A percentile compares a stretch with the other conserved stretches of the same genome.
phyloP scores from a whole-genome alignment of 2,888 invertebrate species.

The Pediacus dermestoides region DNA sequence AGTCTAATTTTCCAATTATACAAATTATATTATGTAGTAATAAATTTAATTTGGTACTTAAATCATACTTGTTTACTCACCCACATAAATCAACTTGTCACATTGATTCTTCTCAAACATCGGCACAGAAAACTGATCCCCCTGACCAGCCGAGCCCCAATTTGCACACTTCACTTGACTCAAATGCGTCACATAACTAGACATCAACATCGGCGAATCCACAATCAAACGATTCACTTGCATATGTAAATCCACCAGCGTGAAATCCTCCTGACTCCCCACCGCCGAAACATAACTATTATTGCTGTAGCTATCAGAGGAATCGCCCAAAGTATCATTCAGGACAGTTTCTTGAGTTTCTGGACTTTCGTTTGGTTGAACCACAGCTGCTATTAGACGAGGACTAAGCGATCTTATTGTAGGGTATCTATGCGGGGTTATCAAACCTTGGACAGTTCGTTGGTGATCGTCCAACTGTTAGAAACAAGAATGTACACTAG shows the following conservation, averaged over 20 bases:
- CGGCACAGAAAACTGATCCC: constrained; percentile 75
- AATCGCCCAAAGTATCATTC: constrained; percentile 43
- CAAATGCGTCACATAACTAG: constrained; percentile 88
- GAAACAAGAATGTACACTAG: neutral
- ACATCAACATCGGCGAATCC: constrained; percentile 91
- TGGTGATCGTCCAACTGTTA: constrained; percentile 37
- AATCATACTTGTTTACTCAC: too few species aligned
- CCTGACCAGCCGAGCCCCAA: constrained; percentile 67
- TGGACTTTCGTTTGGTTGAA: constrained; percentile 15
- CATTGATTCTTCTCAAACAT: constrained; percentile 75
- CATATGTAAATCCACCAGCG: constrained; percentile 88
- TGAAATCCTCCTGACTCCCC: constrained; percentile 89
- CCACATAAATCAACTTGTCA: constrained; percentile 71
- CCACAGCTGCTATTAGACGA: constrained; percentile 13
- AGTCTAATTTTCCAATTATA: too few species aligned
- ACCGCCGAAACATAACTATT: constrained; percentile 87
- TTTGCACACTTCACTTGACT: constrained; percentile 77
- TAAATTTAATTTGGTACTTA: too few species aligned
- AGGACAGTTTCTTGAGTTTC: constrained; percentile 21
- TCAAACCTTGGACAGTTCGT: constrained; percentile 44
- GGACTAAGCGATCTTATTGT: constrained; percentile 33
- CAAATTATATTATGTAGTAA: too few species aligned
- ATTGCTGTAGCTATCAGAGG: constrained; percentile 79
- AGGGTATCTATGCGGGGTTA: constrained; percentile 44
- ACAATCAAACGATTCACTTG: constrained; percentile 82